These are phyloP conservation scores for Calliphora vicina DNA, from an alignment of 1,140 invertebrate species.

Conservation along the genomic window DNA sequence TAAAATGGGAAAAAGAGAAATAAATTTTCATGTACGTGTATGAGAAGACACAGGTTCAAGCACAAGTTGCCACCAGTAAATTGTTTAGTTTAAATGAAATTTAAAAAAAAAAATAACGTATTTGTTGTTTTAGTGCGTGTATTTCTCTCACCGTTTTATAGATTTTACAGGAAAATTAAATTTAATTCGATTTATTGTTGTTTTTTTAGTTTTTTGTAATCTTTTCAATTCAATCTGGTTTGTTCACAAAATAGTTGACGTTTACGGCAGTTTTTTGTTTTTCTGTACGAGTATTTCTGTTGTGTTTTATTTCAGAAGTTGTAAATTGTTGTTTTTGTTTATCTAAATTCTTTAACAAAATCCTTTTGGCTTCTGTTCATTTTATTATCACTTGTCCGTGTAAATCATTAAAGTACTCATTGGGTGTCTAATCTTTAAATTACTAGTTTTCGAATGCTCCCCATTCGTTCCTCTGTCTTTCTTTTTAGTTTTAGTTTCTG, in stretches of 20 bases:
- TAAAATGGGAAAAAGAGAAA: neutral
- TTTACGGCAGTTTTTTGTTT: constrained; percentile 14
- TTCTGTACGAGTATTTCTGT: neutral
- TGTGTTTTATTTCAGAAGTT: too few relatives aligned
- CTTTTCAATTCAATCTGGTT: neutral
- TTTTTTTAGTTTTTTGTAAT: neutral
- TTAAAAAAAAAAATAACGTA: neutral
- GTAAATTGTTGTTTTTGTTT: constrained; percentile 25
- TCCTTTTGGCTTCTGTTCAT: constrained; percentile 38
- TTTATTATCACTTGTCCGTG: constrained; percentile 24
- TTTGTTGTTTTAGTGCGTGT: neutral
- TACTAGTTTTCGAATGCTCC: neutral
- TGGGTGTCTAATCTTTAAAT: neutral
- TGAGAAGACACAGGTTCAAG: neutral
- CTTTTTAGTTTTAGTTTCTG: too few relatives aligned
- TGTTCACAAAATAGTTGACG: constrained; percentile 21
- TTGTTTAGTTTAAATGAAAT: neutral
- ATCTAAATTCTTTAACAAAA: constrained; percentile 26
- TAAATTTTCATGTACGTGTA: neutral
- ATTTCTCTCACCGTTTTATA: constrained; percentile 1
- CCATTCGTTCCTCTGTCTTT: neutral
- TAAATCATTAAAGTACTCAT: neutral
- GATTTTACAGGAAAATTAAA: constrained; percentile 4
- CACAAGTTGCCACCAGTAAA: neutral
- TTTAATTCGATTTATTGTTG: neutral